phyloP scores from a whole-genome alignment of 2,888 invertebrate species.

The Ligdia adustata region DNA sequence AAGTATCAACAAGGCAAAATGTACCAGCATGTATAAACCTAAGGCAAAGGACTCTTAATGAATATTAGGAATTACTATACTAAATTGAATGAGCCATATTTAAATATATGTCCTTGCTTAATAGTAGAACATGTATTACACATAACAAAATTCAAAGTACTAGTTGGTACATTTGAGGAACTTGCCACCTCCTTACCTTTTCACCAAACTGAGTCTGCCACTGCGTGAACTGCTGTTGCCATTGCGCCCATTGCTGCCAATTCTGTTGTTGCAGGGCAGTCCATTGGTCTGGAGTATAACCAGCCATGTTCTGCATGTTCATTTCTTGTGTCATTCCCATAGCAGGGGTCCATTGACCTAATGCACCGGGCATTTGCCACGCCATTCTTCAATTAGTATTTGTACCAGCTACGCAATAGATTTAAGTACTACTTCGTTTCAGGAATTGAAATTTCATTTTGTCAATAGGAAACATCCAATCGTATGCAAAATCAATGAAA shows the following conservation, averaged over 20 bases:
- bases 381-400: constrained; percentile 52
- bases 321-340: constrained; percentile 57
- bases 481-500: neutral
- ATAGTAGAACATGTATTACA: too few relatives aligned
- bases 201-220: constrained; percentile 91
- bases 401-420: neutral
- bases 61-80: too few relatives aligned
- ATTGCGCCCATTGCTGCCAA: constrained; percentile 90
- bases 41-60: too few relatives aligned
- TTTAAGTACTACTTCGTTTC: neutral
- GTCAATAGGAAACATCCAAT: too few relatives aligned
- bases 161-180: constrained; percentile 13
- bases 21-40: too few relatives aligned
- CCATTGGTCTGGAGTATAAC: constrained; percentile 87
- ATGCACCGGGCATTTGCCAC: constrained; percentile 65
- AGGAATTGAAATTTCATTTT: too few relatives aligned
- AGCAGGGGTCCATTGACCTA: constrained; percentile 60
- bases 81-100: too few relatives aligned
- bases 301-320: constrained; percentile 54
- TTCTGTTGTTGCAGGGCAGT: constrained; percentile 88
- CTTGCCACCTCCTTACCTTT: constrained; percentile 76
- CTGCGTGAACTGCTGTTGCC: constrained; percentile 90
- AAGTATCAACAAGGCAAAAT: too few relatives aligned
- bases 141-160: neutral
- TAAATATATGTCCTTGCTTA: too few relatives aligned